Conservation (phyloP, 1,140 invertebrate species). For the Lepidotrigona ventralis region DNA sequence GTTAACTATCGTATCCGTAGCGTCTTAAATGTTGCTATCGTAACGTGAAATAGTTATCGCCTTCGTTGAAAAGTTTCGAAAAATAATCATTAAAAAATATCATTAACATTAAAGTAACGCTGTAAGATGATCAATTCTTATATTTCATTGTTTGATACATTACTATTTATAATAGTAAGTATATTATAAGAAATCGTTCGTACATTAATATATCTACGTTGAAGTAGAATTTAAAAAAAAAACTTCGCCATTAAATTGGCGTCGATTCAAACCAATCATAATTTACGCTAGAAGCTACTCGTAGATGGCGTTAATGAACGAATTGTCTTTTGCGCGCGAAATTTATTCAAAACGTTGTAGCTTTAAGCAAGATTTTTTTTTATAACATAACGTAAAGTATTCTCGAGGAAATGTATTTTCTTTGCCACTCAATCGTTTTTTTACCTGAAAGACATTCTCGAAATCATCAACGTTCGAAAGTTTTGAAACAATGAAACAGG, state of each 20-base stretch:
- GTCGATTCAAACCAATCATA: background rate
- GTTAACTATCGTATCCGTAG: background rate
- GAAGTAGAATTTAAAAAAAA: background rate
- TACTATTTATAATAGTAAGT: background rate
- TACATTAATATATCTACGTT: background rate
- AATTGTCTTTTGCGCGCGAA: conserved; percentile 22
- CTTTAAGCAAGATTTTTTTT: conserved; percentile 6
- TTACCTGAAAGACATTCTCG: background rate
- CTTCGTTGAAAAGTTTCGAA: conserved; percentile 6
- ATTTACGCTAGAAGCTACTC: conserved; percentile 19
- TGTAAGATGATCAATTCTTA: too few relatives aligned
- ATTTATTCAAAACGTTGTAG: background rate
- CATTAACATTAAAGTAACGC: background rate
- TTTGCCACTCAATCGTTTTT: background rate
- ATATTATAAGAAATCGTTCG: background rate
- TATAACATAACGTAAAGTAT: background rate
- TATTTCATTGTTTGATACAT: background rate
- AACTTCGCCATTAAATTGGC: background rate
- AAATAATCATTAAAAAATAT: background rate
- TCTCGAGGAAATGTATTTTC: background rate
- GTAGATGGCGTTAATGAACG: background rate
- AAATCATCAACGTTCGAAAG: too few relatives aligned
- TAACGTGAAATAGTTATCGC: too few relatives aligned
- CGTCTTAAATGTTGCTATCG: too few relatives aligned
- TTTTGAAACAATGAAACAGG: too few relatives aligned